Evolutionary conservation across 2,888 invertebrate genomes (phyloP).

Genomic region (Luperina nickerlii): DNA sequence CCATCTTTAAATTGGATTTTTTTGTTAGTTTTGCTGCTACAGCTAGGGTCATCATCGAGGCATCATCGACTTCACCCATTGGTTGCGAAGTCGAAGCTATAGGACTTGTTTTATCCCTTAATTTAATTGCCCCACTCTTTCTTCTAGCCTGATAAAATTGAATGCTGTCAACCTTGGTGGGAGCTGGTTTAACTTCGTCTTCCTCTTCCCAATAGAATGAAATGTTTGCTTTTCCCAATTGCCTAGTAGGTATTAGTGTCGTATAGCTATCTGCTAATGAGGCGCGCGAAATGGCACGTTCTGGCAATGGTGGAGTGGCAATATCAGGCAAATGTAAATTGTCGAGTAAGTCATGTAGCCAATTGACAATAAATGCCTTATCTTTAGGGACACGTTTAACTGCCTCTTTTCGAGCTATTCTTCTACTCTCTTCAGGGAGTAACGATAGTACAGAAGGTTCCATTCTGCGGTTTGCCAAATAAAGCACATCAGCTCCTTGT

Average conservation of each 20-base stretch:
- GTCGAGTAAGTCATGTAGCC: conserved; percentile 75
- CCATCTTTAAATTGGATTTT: conserved; percentile 75
- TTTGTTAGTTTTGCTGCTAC: conserved; percentile 42
- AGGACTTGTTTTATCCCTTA: background rate
- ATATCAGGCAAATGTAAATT: conserved; percentile 51
- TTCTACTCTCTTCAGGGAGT: conserved; percentile 72
- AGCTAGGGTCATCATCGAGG: conserved; percentile 32
- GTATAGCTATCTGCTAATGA: background rate
- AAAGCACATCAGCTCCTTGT: conserved; percentile 62
- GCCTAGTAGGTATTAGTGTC: conserved; percentile 7
- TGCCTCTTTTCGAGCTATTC: conserved; percentile 64
- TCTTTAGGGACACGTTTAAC: conserved; percentile 64
- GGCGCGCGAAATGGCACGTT: background rate
- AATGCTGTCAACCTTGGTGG: conserved; percentile 30
- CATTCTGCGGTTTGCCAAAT: conserved; percentile 49
- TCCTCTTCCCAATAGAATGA: background rate
- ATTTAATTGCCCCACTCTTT: background rate
- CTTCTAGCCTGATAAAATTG: background rate
- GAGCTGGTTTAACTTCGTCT: background rate
- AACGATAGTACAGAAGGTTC: conserved; percentile 71
- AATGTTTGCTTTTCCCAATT: conserved; percentile 26
- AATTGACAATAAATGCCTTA: conserved; percentile 74
- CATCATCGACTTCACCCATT: background rate
- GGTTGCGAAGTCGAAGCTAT: conserved; percentile 37
- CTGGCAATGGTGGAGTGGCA: background rate